Percentiles rank a stretch among this genome's conserved stretches.
These are phyloP conservation scores for Drosophila tripunctata DNA, from an alignment of 2,888 invertebrate species.

Conservation along the genomic window DNA sequence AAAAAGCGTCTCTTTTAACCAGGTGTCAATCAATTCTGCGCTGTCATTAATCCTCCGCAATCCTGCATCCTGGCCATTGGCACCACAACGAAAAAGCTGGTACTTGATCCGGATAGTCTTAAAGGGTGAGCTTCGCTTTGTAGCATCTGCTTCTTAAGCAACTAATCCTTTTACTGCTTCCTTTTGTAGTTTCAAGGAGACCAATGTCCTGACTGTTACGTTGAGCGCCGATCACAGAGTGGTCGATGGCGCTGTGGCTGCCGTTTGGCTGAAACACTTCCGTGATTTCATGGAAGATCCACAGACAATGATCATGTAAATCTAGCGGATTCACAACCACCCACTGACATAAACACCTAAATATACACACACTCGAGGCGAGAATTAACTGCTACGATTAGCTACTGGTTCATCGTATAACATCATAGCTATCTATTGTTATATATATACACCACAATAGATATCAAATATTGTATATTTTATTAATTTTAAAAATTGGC, in stretches of 20 bases:
- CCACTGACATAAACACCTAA: no score
- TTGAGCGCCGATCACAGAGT: constrained; percentile 98
- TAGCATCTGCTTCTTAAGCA: no score
- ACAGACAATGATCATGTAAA: constrained; percentile 95
- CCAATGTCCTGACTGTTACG: constrained; percentile 94
- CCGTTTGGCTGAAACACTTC: constrained; percentile 96
- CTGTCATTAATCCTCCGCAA: constrained; percentile 98
- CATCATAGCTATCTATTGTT: constrained; percentile 33
- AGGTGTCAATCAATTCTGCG: constrained; percentile 94
- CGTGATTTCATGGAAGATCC: constrained; percentile 96
- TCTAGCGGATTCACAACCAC: neutral
- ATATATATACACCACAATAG: constrained; percentile 24
- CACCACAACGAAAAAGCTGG: constrained; percentile 89
- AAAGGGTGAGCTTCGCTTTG: constrained; percentile 87
- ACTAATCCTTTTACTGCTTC: no score
- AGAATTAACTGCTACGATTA: neutral
- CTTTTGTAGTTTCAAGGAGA: constrained; percentile 88
- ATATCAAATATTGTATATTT: constrained; percentile 42
- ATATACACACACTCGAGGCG: neutral
- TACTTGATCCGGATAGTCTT: constrained; percentile 89
- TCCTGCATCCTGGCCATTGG: constrained; percentile 97
- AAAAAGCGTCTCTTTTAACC: no score
- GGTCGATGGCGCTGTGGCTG: constrained; percentile 99
- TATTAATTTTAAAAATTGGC: constrained; percentile 37
- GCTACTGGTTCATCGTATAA: constrained; percentile 24